Evolutionary conservation across 2,113 vertebrate genomes (phyloP), one percentile per base, ranked within the genome.

Genomic region (Heloderma charlesbogerti): DNA sequence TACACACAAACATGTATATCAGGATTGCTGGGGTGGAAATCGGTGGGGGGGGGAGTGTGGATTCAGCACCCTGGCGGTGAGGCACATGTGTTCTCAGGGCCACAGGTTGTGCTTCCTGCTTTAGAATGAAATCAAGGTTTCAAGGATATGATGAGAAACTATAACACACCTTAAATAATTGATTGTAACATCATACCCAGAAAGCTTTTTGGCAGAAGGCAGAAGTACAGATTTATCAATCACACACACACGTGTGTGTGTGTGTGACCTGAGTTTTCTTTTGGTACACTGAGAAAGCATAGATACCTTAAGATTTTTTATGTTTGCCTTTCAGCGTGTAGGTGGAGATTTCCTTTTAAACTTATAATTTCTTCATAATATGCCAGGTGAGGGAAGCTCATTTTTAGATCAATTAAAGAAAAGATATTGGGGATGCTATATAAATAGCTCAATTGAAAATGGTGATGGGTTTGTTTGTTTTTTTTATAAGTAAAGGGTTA

Each of bases 371-470:
- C 10, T n/a, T 54, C 9, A 79, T 34, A 51, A 88, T 25, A 66
- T 34, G 60, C 40, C 25, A 79, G 8, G 18, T 63, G 74, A 60
- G 31, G 29, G 43, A 51, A 66, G 34, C 57, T 63, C 16, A 22
- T 63, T 63, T 63, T 63, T 63, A 63, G 16, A 20, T 63, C 18
- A 63, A 3, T 63, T 63, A 63, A 63, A 18, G 45, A 29, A 25
- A 48, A 22, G 25, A 31, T 66, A n/a, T 48, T 88, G 40, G 87
- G 29, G 22, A 22, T 1, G 29, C 27, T 86, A 48, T 43, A 79
- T 90, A 43, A 90, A 86, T 69, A 57, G 80, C 67, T 83, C 80
- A 83, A 43, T 25, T 90, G 63, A 15, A 86, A 86, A 79, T 54
- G 34, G 71, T 69, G n/a, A 86, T 10, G 37, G 57, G 13, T 83